Conservation (phyloP, 2,888 invertebrate species). For the Himalopsyche tibetana region DNA sequence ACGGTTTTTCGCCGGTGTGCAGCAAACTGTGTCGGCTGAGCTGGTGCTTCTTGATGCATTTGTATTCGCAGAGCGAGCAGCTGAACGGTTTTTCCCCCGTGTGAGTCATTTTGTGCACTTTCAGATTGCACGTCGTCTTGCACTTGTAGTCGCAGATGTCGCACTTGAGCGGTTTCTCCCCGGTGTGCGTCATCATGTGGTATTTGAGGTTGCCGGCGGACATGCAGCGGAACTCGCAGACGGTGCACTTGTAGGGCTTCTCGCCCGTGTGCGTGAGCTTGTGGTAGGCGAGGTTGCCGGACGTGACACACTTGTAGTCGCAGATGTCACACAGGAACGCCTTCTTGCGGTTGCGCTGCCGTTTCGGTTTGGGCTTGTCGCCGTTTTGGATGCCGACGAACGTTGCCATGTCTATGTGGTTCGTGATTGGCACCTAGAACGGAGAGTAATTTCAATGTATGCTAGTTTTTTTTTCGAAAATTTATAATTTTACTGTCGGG, state of each 20-base stretch:
- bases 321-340: not conserved
- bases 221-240: not conserved
- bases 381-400: too few species aligned
- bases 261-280: not conserved
- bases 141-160: not conserved
- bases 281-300: not conserved
- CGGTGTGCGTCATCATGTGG: not conserved
- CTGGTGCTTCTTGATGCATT: not conserved
- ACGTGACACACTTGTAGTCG: not conserved
- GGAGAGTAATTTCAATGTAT: too few species aligned
- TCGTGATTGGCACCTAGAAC: too few species aligned
- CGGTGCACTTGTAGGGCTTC: not conserved
- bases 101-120: slow-evolving; percentile 5
- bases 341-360: too few species aligned
- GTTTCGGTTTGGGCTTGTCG: too few species aligned
- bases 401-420: too few species aligned
- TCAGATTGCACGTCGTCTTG: not conserved
- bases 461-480: too few species aligned
- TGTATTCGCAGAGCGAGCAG: not conserved
- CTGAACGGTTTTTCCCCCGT: not conserved
- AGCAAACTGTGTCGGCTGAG: not conserved
- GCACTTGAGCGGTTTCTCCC: not conserved
- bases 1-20: not conserved
- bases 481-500: too few species aligned
- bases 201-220: not conserved